Percentiles rank a stretch among this genome's conserved stretches.
These are phyloP conservation scores for Holothuria glaberrima DNA, from an alignment of 35 echinoderm and acorn worm species.

Conservation along the genomic window DNA sequence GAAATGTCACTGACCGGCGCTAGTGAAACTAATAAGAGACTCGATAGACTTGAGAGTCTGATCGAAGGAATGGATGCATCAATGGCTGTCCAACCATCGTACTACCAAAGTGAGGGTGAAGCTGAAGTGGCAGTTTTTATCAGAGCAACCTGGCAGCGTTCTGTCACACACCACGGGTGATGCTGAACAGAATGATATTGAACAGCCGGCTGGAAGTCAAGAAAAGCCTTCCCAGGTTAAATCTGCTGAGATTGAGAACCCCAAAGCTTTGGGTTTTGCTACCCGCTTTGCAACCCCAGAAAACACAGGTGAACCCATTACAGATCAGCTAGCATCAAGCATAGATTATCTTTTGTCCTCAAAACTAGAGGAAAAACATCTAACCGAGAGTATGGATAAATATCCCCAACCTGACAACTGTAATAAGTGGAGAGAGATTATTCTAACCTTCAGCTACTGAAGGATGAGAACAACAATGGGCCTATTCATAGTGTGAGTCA, in stretches of 20 bases:
- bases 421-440: no score
- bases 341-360: conserved; percentile 9
- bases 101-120: neutral
- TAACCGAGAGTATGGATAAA: conserved; percentile 51
- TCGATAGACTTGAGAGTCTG: conserved; percentile 18
- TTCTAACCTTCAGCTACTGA: no score
- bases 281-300: neutral
- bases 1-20: neutral
- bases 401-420: conserved; percentile 6
- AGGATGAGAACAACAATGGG: no score
- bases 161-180: no score
- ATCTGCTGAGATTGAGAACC: neutral
- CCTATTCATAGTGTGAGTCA: no score
- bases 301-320: neutral
- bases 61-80: conserved; percentile 1
- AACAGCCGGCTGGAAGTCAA: conserved; percentile 3
- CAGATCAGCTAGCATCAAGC: neutral
- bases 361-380: conserved; percentile 35
- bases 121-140: neutral
- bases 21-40: neutral
- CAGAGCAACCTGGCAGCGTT: neutral
- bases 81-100: neutral
- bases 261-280: conserved; percentile 30
- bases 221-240: neutral
- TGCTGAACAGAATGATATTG: neutral